These are phyloP conservation scores for Tortricodes alternella DNA, from an alignment of 2,888 invertebrate species.

Conservation along the genomic window DNA sequence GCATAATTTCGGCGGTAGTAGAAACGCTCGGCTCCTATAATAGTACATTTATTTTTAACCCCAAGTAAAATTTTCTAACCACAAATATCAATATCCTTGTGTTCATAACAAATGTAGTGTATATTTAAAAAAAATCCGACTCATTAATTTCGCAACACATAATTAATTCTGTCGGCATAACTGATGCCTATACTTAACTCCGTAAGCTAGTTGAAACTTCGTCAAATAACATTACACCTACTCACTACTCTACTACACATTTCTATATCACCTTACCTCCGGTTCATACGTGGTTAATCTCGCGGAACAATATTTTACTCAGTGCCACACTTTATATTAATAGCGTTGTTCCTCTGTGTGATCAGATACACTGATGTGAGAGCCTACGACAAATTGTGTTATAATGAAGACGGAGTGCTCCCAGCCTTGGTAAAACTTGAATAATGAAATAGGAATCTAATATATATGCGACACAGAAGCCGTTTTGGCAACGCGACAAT, in stretches of 20 bases:
- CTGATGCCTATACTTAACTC: slow-evolving; percentile 1
- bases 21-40: too few relatives aligned
- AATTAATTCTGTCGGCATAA: too few relatives aligned
- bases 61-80: too few relatives aligned
- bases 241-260: neutral
- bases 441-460: slow-evolving; percentile 23
- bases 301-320: slow-evolving; percentile 31
- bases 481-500: neutral
- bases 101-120: too few relatives aligned
- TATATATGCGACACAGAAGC: slow-evolving; percentile 2
- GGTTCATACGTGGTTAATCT: slow-evolving; percentile 31
- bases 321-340: slow-evolving; percentile 21
- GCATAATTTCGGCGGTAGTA: too few relatives aligned
- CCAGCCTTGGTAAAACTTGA: slow-evolving; percentile 27
- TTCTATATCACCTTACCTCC: neutral
- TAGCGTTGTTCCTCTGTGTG: slow-evolving; percentile 24
- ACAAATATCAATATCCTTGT: too few relatives aligned
- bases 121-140: too few relatives aligned
- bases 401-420: slow-evolving; percentile 42
- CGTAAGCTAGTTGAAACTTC: slow-evolving; percentile 5
- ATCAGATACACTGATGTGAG: slow-evolving; percentile 27
- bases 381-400: slow-evolving; percentile 39
- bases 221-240: slow-evolving; percentile 2
- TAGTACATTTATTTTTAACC: too few relatives aligned
- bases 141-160: too few relatives aligned